Percentiles rank a stretch among this genome's conserved stretches.
phyloP scores from a whole-genome alignment of 2,888 invertebrate genomes.

The Copidosoma aretas region DNA sequence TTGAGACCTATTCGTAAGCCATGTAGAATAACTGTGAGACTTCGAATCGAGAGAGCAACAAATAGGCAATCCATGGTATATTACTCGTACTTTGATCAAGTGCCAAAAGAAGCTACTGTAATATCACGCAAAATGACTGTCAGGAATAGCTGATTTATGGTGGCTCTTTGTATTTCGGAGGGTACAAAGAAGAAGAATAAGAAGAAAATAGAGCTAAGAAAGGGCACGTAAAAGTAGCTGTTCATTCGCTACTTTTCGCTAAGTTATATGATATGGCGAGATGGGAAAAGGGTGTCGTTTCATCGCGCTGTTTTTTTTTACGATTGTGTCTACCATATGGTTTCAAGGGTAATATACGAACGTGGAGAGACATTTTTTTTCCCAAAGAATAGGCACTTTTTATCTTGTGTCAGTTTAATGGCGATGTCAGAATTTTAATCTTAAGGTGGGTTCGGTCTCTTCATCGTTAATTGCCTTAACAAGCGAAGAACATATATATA shows the following conservation, averaged over 20 bases:
- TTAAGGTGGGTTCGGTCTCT: too few relatives aligned
- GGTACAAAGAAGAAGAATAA: conserved; percentile 7
- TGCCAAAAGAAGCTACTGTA: conserved; percentile 8
- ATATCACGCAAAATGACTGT: background rate
- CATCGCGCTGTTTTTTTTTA: background rate
- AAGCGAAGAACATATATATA: too few relatives aligned
- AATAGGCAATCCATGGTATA: background rate
- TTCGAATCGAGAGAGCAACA: too few relatives aligned
- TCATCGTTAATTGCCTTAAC: too few relatives aligned
- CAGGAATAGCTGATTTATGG: conserved; percentile 22
- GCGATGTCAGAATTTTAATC: too few relatives aligned
- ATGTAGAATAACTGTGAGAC: too few relatives aligned
- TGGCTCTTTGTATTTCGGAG: conserved; percentile 21
- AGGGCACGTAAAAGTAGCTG: conserved; percentile 18
- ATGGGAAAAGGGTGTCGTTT: conserved; percentile 12
- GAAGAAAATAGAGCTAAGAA: conserved; percentile 12
- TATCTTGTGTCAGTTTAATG: too few relatives aligned
- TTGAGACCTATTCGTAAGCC: too few relatives aligned
- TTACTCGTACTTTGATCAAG: conserved; percentile 10
- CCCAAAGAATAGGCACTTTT: too few relatives aligned
- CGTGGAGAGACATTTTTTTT: background rate
- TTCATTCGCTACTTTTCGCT: conserved; percentile 18
- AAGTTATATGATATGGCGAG: conserved; percentile 21
- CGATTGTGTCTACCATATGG: conserved; percentile 19
- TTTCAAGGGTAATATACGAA: conserved; percentile 12